Conservation (phyloP, 2,797 vertebrate species). For the Melanotaenia parkinsoni region DNA sequence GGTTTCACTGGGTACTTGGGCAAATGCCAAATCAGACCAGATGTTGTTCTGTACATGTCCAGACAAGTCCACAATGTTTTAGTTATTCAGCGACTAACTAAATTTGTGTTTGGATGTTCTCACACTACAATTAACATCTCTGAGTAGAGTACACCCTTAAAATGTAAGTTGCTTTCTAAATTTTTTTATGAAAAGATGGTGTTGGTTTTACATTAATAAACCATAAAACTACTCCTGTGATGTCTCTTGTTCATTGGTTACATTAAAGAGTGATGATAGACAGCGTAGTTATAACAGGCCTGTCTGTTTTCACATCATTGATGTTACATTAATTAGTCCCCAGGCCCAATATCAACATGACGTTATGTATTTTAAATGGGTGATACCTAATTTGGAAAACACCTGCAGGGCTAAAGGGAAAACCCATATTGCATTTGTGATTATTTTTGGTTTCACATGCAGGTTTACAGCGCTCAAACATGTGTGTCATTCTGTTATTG, state of each 20-base stretch:
- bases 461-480: conserved; percentile 4
- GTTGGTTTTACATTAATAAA: conserved; percentile 11
- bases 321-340: conserved; percentile 26
- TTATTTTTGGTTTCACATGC: conserved; percentile 33
- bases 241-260: conserved; percentile 35
- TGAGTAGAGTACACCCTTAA: conserved; percentile 18
- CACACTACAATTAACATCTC: conserved; percentile 10
- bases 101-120: conserved; percentile 53
- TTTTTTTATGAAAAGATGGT: conserved; percentile 4
- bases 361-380: conserved; percentile 8
- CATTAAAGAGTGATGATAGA: conserved; percentile 53
- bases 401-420: conserved; percentile 41
- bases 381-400: conserved; percentile 38
- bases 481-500: not conserved
- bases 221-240: conserved; percentile 3
- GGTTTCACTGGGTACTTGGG: conserved; percentile 54
- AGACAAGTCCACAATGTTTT: conserved; percentile 60
- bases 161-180: conserved; percentile 11
- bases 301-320: conserved; percentile 45
- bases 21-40: conserved; percentile 46
- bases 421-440: conserved; percentile 2
- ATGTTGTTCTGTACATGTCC: conserved; percentile 66
- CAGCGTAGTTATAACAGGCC: conserved; percentile 37
- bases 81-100: conserved; percentile 31
- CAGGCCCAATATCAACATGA: conserved; percentile 6